Conservation (phyloP, 2,888 invertebrate genomes). For the Dromius quadrimaculatus region DNA sequence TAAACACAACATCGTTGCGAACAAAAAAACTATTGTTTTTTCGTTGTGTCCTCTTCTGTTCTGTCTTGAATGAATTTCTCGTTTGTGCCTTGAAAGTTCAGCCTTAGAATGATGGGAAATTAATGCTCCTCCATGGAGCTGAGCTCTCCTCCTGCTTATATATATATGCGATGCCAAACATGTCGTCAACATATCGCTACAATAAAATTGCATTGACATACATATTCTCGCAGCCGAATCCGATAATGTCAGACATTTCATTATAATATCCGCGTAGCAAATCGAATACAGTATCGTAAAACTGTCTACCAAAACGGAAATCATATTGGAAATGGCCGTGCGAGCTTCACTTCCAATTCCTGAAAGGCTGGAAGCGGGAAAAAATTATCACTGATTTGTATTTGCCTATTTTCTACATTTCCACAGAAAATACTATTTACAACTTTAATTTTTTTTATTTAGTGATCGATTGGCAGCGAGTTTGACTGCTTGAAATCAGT, state of each 20-base stretch:
- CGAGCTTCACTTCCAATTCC: constrained; percentile 1
- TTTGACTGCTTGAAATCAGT: too few species aligned
- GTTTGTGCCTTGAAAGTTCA: constrained; percentile 5
- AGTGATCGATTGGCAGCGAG: too few species aligned
- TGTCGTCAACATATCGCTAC: constrained; percentile 3
- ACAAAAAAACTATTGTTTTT: constrained; percentile 45
- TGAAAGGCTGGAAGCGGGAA: constrained; percentile 15
- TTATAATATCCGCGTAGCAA: constrained; percentile 34
- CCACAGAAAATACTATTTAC: too few species aligned
- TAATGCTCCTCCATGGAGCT: constrained; percentile 6
- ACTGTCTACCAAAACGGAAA: constrained; percentile 40
- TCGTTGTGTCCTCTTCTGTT: constrained; percentile 19
- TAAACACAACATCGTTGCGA: constrained; percentile 45
- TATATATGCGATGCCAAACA: constrained; percentile 1
- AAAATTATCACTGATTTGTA: constrained; percentile 24
- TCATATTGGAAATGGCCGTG: constrained; percentile 33
- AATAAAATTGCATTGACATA: constrained; percentile 30
- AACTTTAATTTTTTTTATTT: too few species aligned
- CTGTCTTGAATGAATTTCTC: constrained; percentile 21
- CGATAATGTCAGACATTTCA: constrained; percentile 39
- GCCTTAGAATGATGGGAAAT: constrained; percentile 5
- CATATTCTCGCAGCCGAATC: constrained; percentile 7
- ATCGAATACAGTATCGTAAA: constrained; percentile 38
- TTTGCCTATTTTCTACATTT: neutral
- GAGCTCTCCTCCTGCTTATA: neutral